Base-by-base conservation (phyloP, 2,888 invertebrate species). In the Oxytorus armatus region DNA sequence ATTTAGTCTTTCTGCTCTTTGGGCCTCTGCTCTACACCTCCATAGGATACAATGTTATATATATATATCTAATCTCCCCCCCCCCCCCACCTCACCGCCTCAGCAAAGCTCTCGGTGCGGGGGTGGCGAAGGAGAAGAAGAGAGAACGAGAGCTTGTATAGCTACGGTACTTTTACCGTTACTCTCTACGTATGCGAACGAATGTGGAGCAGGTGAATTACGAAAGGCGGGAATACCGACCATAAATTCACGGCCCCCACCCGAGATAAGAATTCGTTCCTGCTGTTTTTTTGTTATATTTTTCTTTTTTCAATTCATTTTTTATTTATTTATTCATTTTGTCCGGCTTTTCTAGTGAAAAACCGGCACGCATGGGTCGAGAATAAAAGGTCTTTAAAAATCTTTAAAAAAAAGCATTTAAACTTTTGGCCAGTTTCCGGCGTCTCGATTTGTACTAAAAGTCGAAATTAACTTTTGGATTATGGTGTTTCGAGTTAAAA, bases 161-260 rank as follows among this genome's bases (percentile, higher is more conserved):
- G 73, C 80, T 65, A 55, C 73, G 51, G 57, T 69, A 69, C 69
- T 77, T 44, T 77, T 69, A 74, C 80, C 36, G 68, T 77, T 42
- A 59, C 33, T 51, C n/a, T 16, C 61, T 47, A 33, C 61, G 29
- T 53, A 61, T 63, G 63, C 68, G 49, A 53, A 68, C 73, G 80
- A 81, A 81, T 81, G 80, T 77, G 77, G 77, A 77, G 73, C 80
- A 77, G 77, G 80, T 81, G 73, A 81, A 81, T 81, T 81, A 81
- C 80, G 80, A 81, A 81, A 77, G 80, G 77, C 77, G 80, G 80
- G n/a, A n/a, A 77, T 74, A 81, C 77, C 73, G 57, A 68, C 72
- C 80, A 74, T 81, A 81, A 81, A 81, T 81, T 81, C 74, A 55
- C 77, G 42, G 55, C 63, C 73, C 77, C 51, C 63, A 68, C 77